Base-by-base conservation (phyloP, 2,888 invertebrate genomes). In the Lochmaea capreae region DNA sequence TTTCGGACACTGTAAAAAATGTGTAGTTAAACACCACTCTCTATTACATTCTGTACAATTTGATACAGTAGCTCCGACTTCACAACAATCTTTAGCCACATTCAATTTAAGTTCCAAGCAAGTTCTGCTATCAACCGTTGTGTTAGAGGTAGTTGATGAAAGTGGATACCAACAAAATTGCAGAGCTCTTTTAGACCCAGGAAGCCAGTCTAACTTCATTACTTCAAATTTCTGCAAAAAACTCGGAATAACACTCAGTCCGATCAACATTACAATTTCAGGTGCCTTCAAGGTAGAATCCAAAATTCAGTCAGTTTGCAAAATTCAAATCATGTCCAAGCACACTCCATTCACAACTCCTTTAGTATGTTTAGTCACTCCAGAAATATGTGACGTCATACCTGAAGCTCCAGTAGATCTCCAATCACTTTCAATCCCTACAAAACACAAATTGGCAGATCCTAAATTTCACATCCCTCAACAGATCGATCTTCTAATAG, bases 251-350 rank as follows among this genome's bases (percentile, higher is more conserved):
- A n/a, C 18, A 58, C 16, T 26, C 12, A 12, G 26, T 12, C 22
- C 16, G 22, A 22, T 58, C 11, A 58, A 58, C 58, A n/a, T 58
- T 12, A 58, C 58, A 22, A 12, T 58, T 58, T 58, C 58, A 18
- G 58, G 58, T n/a, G 26, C 26, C 22, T 22, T 26, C 26, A 61
- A 61, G 61, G 39, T 61, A 39, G 12, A 11, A 61, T 61, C 61
- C 12, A 61, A 12, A 16, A 39, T 61, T 61, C 33, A 61, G 18
- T 39, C 39, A 12, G 39, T n/a, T 39, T 33, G 61, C 39, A 12
- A 61, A 61, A 61, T 61, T 61, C 11, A 61, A 61, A 61, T 61
- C 14, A 39, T 61, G 33, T 61, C 61, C 11, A n/a, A 61, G 16
- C 61, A 33, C n/a, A 61, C 33, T 16, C 39, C 61, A 61, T 61